These are phyloP conservation scores for Amphiura filiformis DNA, from an alignment of 35 echinoderm and acorn worm genomes.

Conservation along the genomic window DNA sequence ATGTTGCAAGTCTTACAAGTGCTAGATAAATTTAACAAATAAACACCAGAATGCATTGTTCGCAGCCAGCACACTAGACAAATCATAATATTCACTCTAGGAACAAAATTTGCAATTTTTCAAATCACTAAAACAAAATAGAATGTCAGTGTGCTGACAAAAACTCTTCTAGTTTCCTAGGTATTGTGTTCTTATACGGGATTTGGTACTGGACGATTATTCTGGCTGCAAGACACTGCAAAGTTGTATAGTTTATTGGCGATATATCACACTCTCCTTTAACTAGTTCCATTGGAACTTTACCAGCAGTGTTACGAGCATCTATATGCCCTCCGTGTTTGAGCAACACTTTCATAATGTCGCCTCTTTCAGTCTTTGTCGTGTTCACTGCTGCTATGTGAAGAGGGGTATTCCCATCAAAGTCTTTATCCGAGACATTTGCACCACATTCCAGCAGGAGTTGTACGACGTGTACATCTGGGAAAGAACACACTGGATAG, in stretches of 20 bases:
- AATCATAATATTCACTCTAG: too few relatives aligned
- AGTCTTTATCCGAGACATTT: constrained; percentile 48
- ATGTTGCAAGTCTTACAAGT: too few relatives aligned
- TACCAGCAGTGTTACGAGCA: constrained; percentile 58
- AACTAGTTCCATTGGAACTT: constrained; percentile 74
- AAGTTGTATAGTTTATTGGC: constrained; percentile 81
- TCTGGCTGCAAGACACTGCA: constrained; percentile 79
- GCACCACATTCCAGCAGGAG: constrained; percentile 86
- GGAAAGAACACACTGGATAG: constrained; percentile 93
- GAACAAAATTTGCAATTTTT: too few relatives aligned
- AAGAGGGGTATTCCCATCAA: constrained; percentile 69
- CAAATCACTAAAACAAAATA: too few relatives aligned
- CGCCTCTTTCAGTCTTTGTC: constrained; percentile 32
- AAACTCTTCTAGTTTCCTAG: constrained; percentile 76
- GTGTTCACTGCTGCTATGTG: constrained; percentile 70
- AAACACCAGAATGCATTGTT: too few relatives aligned
- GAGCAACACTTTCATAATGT: constrained; percentile 71
- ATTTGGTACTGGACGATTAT: constrained; percentile 63
- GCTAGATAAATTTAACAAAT: too few relatives aligned
- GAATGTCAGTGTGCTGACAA: constrained; percentile 66
- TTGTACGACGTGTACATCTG: constrained; percentile 69
- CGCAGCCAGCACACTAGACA: too few relatives aligned
- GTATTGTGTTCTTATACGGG: constrained; percentile 71
- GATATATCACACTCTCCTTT: constrained; percentile 66
- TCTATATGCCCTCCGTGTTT: constrained; percentile 81